phyloP scores from a whole-genome alignment of 2,113 vertebrate genomes.

The Gavia stellata region DNA sequence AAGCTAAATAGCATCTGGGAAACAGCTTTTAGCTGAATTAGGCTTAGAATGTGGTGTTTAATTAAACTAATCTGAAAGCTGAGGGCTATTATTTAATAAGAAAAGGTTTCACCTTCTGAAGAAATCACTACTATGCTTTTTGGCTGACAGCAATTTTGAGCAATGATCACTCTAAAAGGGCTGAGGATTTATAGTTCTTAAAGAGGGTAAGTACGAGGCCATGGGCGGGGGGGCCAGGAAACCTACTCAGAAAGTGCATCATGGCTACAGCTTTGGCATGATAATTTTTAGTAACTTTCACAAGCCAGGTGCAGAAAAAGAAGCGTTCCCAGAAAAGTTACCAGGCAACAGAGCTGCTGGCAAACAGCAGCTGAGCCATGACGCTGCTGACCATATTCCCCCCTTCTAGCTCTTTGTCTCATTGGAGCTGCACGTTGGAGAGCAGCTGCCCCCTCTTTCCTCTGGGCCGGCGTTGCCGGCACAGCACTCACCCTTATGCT shows the following conservation, averaged over 20 bases:
- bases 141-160: not conserved
- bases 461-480: fast-evolving
- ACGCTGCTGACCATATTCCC: no score
- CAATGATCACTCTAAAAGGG: not conserved
- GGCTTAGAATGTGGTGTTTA: not conserved
- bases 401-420: not conserved
- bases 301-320: not conserved
- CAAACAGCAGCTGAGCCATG: not conserved
- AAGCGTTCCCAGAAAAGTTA: not conserved
- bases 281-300: not conserved
- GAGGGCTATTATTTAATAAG: not conserved
- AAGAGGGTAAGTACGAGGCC: not conserved
- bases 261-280: not conserved
- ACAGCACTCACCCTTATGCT: not conserved
- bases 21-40: not conserved
- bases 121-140: not conserved
- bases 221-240: fast-evolving
- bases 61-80: not conserved
- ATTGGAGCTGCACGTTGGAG: fast-evolving
- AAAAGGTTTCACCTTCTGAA: not conserved
- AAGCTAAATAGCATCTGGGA: not conserved
- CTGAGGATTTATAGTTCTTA: not conserved
- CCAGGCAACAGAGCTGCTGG: not conserved
- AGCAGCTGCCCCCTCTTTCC: not conserved
- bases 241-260: not conserved